A percentile compares a stretch with the other conserved stretches of the same genome.
Evolutionary conservation across 2,113 vertebrate species (phyloP).

Genomic region (Chloropsis hardwickii): DNA sequence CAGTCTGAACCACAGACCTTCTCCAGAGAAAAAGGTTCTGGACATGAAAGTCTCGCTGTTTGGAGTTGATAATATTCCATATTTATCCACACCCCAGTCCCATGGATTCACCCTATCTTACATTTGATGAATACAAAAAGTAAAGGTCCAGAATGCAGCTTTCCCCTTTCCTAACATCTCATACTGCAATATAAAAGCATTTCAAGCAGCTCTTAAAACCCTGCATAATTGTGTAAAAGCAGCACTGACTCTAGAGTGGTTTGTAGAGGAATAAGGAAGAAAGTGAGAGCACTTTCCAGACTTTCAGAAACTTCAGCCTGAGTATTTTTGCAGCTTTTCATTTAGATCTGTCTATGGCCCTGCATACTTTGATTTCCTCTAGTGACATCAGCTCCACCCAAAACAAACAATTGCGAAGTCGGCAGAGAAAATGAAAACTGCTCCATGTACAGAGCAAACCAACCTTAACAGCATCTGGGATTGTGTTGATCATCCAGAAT

Average conservation of each 20-base stretch:
- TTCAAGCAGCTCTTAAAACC: background rate
- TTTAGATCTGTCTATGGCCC: background rate
- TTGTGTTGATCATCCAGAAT: background rate
- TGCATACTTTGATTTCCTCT: background rate
- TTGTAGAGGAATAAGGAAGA: background rate
- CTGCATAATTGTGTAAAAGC: background rate
- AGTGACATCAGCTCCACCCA: background rate
- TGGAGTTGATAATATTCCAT: background rate
- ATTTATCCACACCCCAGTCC: background rate
- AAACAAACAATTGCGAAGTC: background rate
- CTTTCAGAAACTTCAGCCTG: background rate
- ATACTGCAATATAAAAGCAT: background rate
- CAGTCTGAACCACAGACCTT: background rate
- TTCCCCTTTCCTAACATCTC: background rate
- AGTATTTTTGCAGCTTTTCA: background rate
- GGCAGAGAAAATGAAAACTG: background rate
- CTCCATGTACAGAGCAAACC: background rate
- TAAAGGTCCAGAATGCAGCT: background rate
- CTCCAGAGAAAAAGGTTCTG: background rate
- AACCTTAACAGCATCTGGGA: background rate
- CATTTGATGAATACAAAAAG: background rate
- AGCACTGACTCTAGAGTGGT: background rate
- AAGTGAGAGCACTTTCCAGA: background rate
- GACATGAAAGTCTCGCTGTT: background rate
- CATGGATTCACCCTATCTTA: background rate